Percentiles rank a stretch among this genome's conserved stretches.
Conservation (phyloP, 2,888 invertebrate genomes). For the Diabrotica balteata region DNA sequence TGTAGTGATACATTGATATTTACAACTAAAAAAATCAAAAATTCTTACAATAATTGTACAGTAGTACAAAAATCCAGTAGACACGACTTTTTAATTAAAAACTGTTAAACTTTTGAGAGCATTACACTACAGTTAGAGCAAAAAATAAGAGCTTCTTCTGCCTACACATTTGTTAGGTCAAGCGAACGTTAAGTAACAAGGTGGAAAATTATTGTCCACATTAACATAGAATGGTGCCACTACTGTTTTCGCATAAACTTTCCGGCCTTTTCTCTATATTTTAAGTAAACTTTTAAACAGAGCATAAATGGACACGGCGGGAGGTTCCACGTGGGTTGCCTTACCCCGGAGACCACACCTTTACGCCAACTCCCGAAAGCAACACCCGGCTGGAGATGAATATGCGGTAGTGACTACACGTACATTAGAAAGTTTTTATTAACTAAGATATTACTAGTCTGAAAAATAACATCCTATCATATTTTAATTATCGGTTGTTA, state of each 20-base stretch:
- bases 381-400: slow-evolving; percentile 17
- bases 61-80: too few species aligned
- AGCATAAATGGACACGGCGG: slow-evolving; percentile 40
- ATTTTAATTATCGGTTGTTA: too few species aligned
- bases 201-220: slow-evolving; percentile 20
- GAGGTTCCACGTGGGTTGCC: slow-evolving; percentile 50
- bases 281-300: slow-evolving; percentile 34
- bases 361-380: slow-evolving; percentile 50
- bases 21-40: too few species aligned
- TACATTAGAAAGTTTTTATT: slow-evolving; percentile 32
- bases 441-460: neutral
- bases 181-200: slow-evolving; percentile 18
- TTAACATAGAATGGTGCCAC: slow-evolving; percentile 21
- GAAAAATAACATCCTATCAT: neutral
- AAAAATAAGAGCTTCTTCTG: neutral
- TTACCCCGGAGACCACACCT: slow-evolving; percentile 54
- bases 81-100: too few species aligned
- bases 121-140: too few species aligned
- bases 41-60: too few species aligned
- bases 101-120: too few species aligned
- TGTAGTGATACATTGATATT: too few species aligned
- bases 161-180: slow-evolving; percentile 14
- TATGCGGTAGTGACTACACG: slow-evolving; percentile 29
- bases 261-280: slow-evolving; percentile 25
- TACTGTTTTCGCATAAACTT: slow-evolving; percentile 27